These are phyloP conservation scores for Diabrotica undecimpunctata DNA, from an alignment of 1,140 invertebrate species.

Conservation along the genomic window DNA sequence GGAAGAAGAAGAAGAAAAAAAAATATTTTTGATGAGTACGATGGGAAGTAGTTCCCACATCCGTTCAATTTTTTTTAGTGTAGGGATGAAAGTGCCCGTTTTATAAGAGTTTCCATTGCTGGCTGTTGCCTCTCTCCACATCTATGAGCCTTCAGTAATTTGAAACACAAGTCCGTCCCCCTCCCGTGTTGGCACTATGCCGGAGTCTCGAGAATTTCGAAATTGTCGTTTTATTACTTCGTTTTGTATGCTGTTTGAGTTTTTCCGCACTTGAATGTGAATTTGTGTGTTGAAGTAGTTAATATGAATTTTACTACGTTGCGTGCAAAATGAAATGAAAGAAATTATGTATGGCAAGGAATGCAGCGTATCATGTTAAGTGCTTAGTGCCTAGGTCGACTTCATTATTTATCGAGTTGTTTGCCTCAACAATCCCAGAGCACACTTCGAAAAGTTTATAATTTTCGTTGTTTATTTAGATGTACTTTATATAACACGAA, in stretches of 20 bases:
- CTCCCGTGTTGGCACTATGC: not conserved
- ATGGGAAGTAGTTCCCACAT: too few species aligned
- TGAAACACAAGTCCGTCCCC: not conserved
- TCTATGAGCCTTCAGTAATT: slow-evolving; percentile 2
- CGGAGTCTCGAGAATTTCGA: not conserved
- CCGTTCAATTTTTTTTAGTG: not conserved
- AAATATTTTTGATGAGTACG: too few species aligned
- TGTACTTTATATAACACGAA: too few species aligned
- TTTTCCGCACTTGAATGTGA: not conserved
- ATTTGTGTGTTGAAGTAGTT: not conserved
- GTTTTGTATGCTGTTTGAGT: slow-evolving; percentile 2
- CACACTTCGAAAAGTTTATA: too few species aligned
- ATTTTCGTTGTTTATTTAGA: too few species aligned
- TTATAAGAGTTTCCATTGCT: not conserved
- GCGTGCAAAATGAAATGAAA: not conserved
- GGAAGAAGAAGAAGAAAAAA: too few species aligned
- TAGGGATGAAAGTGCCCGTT: not conserved
- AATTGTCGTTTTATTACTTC: slow-evolving; percentile 2
- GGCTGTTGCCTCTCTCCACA: not conserved
- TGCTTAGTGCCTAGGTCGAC: too few species aligned
- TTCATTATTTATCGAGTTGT: too few species aligned
- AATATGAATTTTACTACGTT: slow-evolving; percentile 1
- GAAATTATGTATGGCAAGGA: too few species aligned
- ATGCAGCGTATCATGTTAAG: too few species aligned
- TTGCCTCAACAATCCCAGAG: too few species aligned